These are phyloP conservation scores for Mythimna vitellina DNA, from an alignment of 2,888 invertebrate genomes.

Conservation along the genomic window DNA sequence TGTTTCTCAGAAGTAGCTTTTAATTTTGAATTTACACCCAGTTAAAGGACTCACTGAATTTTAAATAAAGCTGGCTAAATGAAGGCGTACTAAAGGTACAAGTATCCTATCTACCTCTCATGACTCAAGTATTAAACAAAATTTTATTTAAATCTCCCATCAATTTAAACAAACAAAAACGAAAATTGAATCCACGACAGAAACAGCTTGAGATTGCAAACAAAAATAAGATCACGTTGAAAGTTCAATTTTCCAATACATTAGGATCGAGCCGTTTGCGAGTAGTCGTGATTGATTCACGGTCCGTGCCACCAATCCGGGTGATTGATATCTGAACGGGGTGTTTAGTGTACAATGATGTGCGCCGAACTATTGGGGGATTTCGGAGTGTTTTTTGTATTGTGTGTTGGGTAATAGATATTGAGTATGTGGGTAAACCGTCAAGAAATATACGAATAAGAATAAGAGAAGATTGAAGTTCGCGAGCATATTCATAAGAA, in stretches of 20 bases:
- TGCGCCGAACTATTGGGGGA: constrained; percentile 34
- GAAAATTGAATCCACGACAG: constrained; percentile 30
- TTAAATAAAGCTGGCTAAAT: background rate
- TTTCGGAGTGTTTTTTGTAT: constrained; percentile 19
- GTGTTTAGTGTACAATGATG: constrained; percentile 56
- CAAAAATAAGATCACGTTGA: constrained; percentile 59
- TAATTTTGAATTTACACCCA: no score
- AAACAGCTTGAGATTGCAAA: constrained; percentile 42
- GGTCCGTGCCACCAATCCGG: constrained; percentile 66
- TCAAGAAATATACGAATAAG: background rate
- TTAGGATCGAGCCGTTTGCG: constrained; percentile 73
- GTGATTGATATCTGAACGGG: constrained; percentile 74
- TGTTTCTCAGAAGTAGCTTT: no score
- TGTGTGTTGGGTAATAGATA: constrained; percentile 14
- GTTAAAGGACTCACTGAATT: no score
- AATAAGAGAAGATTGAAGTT: no score
- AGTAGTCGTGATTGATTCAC: constrained; percentile 73
- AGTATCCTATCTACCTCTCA: background rate
- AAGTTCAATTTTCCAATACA: constrained; percentile 85
- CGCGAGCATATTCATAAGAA: no score
- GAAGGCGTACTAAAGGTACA: background rate
- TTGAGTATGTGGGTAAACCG: background rate
- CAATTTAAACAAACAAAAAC: constrained; percentile 34
- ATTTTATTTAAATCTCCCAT: constrained; percentile 18
- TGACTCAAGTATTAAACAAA: background rate